These are phyloP conservation scores for Geodia barretti DNA, from an alignment of 37 sponge, comb jelly and placozoan genomes.

Conservation along the genomic window DNA sequence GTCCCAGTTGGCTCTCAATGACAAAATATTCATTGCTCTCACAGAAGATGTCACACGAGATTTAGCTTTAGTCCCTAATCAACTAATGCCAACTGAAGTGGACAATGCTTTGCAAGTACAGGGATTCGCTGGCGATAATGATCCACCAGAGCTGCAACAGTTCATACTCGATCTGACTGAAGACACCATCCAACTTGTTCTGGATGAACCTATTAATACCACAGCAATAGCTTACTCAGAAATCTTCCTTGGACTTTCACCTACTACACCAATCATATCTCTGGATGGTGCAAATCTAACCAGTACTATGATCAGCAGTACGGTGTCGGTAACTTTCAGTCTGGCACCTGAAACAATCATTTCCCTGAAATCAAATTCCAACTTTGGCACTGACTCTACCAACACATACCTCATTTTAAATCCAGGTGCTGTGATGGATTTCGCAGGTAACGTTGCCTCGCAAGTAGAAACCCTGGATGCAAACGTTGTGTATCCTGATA, in stretches of 20 bases:
- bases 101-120: constrained; percentile 38
- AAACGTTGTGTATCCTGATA: constrained; percentile 50
- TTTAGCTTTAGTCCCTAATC: constrained; percentile 62
- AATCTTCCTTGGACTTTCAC: constrained; percentile 29
- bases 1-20: constrained; percentile 40
- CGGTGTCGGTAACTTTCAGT: constrained; percentile 29
- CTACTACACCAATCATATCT: constrained; percentile 12
- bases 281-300: constrained; percentile 52
- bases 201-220: constrained; percentile 80
- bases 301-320: constrained; percentile 1
- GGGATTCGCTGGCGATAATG: constrained; percentile 47
- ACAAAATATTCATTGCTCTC: constrained; percentile 59
- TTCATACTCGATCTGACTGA: constrained; percentile 72
- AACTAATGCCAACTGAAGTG: constrained; percentile 26
- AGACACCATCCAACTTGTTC: constrained; percentile 42
- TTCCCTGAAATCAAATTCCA: constrained; percentile 51
- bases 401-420: constrained; percentile 44
- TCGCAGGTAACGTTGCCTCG: constrained; percentile 23
- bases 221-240: constrained; percentile 31
- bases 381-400: constrained; percentile 20
- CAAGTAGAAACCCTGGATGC: constrained; percentile 2
- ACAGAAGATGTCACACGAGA: constrained; percentile 56
- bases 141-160: constrained; percentile 58
- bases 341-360: constrained; percentile 51
- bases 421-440: constrained; percentile 43